Base-by-base conservation (phyloP, 2,113 vertebrate genomes). In the Cyanoramphus novaezelandiae region DNA sequence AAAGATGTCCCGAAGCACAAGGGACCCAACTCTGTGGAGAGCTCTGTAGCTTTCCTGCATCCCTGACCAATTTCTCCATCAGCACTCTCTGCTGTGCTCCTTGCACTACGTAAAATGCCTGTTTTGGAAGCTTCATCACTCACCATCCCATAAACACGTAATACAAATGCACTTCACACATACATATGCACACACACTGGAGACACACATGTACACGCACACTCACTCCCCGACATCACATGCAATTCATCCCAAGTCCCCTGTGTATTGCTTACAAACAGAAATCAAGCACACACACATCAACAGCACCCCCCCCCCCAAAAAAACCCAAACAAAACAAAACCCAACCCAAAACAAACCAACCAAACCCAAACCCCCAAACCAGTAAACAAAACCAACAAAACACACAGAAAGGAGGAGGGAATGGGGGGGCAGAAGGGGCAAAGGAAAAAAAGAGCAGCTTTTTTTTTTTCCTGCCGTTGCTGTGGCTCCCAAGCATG, bases 401-500 rank as follows among this genome's bases (percentile, higher is more conserved):
- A 62, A 85, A 88, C 76, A 85, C 76, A 85, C 64, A 67, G 68
- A 70, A 75, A 88, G 74, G 86, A 67, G 77, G 88, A 78, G 76
- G 77, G 64, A 65, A 80, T 33, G 43, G 55, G 68, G 10, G 2
- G 7, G 75, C 24, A 20, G 13, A 9, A 16, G 27, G 27, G 6
- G 23, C 2, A 10, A 82, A 71, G 43, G 53, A 12, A 82, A 88
- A 67, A 89, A 88, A 65, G 47, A 86, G 44, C 3, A 49, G 37
- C 18, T 62, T 60, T 27, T 63, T 88, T 46, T 85, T 70, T 39
- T 52, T 37, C 49, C 65, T 69, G 92, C 69, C 72, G 69, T 91
- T 92, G 82, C 92, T 92, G 91, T 71, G 74, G 63, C 82, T 94
- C 88, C 88, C 88, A 90, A 93, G 75, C 91, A 92, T 84, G 77